Evolutionary conservation across 2,113 vertebrate species (phyloP), one percentile per base, ranked within the genome.

Genomic region (Synchiropus splendidus): DNA sequence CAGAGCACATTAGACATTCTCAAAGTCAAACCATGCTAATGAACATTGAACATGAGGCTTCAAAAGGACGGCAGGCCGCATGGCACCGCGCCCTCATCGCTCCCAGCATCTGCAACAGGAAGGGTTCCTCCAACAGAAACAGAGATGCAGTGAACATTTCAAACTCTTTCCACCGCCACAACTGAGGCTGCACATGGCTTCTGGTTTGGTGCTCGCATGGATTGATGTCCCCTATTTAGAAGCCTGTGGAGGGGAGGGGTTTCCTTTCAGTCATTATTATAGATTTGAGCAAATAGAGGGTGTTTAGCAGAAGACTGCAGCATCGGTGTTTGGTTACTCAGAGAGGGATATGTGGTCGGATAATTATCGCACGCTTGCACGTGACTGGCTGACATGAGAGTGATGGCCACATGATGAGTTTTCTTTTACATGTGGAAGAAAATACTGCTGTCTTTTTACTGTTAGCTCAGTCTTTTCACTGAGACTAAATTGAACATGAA

Each of bases 221-320:
- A 51, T 44, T 64, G 62, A 68, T 45, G 53, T 52, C 33, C 35
- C 56, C 31, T 36, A 58, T 75, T 51, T 56, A 54, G 54, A 61
- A 54, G 39, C 51, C 39, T 47, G 43, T 36, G 57, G 46, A 58
- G 33, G 17, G 35, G 32, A 39, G 43, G 58, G 52, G 46, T 67
- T 61, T 59, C 61, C 31, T 12, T 46, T 42, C 21, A 18, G 32
- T 27, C 41, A 31, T 62, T 50, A 66, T 74, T 68, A 76, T 16
- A 62, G 52, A 50, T 53, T 50, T 55, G 45, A 36, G 14, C 63
- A 55, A 55, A 46, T 50, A 42, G 36, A 16, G 40, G 34, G 48
- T 16, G 43, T 61, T 35, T 36, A 41, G 45, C 17, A 35, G 31
- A 61, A 21, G 18, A 49, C 38, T 6, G 9, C 31, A 21, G 45